Evolutionary conservation across 2,797 vertebrate species (phyloP).

Genomic region (Pseudochirops cupreus): DNA sequence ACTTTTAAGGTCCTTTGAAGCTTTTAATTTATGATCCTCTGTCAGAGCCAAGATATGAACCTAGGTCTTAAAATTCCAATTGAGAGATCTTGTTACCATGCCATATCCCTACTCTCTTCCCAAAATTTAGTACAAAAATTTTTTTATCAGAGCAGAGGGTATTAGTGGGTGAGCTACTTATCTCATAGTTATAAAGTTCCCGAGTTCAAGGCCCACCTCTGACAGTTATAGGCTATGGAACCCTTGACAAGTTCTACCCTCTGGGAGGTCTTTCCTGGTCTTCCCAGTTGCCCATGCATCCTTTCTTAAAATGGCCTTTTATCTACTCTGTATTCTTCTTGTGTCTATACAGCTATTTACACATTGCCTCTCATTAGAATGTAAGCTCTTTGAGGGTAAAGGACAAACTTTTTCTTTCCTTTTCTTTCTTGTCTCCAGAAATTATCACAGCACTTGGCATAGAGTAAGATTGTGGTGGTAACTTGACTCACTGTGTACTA

Average conservation of each 20-base stretch:
- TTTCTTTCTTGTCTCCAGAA: too few relatives aligned
- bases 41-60: not conserved
- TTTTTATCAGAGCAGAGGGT: too few relatives aligned
- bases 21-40: not conserved
- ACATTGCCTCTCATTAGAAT: not conserved
- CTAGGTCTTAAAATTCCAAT: not conserved
- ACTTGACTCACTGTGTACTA: too few relatives aligned
- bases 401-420: too few relatives aligned
- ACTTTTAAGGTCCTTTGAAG: not conserved
- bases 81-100: not conserved
- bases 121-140: not conserved
- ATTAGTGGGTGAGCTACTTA: not conserved
- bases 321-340: not conserved
- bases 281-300: not conserved
- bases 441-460: too few relatives aligned
- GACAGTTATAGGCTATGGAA: not conserved
- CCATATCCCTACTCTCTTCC: not conserved
- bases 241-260: too few relatives aligned
- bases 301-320: not conserved
- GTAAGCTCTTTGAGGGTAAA: too few relatives aligned
- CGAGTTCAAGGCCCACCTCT: not conserved
- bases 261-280: too few relatives aligned
- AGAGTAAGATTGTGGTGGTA: too few relatives aligned
- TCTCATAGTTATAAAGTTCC: not conserved
- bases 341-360: not conserved